These are phyloP conservation scores for Spodoptera littoralis DNA, from an alignment of 2,888 invertebrate genomes.

Conservation along the genomic window DNA sequence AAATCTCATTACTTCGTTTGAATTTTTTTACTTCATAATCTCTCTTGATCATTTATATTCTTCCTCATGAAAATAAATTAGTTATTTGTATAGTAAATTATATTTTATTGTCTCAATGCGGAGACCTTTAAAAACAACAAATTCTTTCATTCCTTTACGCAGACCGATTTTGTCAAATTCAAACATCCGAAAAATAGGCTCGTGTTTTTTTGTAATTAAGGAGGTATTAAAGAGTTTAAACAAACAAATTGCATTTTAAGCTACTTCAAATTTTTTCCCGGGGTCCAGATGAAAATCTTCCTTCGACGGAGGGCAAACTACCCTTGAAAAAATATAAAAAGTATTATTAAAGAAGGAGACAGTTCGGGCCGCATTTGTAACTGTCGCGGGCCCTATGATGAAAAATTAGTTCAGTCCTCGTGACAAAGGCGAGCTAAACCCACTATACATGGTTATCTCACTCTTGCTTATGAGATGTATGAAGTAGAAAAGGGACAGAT, in stretches of 20 bases:
- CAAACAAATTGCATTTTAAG: constrained; percentile 84
- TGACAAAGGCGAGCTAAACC: constrained; percentile 88
- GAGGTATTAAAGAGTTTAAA: constrained; percentile 74
- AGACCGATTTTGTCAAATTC: constrained; percentile 30
- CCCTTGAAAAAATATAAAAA: constrained; percentile 87
- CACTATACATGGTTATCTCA: constrained; percentile 80
- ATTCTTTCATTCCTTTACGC: constrained; percentile 7
- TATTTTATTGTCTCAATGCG: not conserved
- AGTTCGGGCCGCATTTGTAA: constrained; percentile 88
- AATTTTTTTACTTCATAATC: no score
- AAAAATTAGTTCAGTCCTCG: constrained; percentile 89
- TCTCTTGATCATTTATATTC: no score
- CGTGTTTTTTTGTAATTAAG: constrained; percentile 69
- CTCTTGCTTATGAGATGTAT: constrained; percentile 67
- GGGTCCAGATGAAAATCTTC: constrained; percentile 84
- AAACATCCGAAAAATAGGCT: constrained; percentile 43
- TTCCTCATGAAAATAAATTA: no score
- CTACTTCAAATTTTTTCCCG: constrained; percentile 81
- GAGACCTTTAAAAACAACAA: not conserved
- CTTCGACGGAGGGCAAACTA: constrained; percentile 83
- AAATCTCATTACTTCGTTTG: no score
- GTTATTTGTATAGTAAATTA: no score
- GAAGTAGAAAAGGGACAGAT: constrained; percentile 68
- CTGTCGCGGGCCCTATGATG: constrained; percentile 89
- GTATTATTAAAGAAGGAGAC: constrained; percentile 90